A percentile compares a stretch with the other conserved stretches of the same genome.
These are phyloP conservation scores for Gadus chalcogrammus DNA, from an alignment of 2,113 vertebrate species.

Conservation along the genomic window DNA sequence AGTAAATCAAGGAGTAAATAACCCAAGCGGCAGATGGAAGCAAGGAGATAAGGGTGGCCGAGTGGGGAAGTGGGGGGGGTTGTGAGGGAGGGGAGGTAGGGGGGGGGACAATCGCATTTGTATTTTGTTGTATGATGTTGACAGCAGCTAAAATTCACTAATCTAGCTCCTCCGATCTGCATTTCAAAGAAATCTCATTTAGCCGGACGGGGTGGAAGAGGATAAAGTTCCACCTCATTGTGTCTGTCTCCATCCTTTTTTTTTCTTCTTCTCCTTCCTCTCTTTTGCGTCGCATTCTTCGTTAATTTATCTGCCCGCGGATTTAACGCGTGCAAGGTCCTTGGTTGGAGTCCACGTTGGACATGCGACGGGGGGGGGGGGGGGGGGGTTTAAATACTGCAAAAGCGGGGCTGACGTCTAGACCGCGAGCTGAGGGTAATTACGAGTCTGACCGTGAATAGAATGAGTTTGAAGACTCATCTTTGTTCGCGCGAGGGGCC, in stretches of 20 bases:
- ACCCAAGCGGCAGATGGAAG: conserved; percentile 99
- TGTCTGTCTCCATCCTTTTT: conserved; percentile 65
- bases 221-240: conserved; percentile 99
- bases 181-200: conserved; percentile 99
- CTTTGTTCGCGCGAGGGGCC: conserved; percentile 80
- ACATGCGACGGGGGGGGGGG: too few relatives aligned
- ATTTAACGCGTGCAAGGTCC: conserved; percentile 81
- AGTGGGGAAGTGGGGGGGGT: not conserved
- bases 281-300: conserved; percentile 92
- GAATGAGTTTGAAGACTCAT: conserved; percentile 89
- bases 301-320: conserved; percentile 99
- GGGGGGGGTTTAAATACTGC: conserved; percentile 84
- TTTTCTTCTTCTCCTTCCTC: not conserved
- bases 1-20: conserved; percentile 99
- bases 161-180: conserved; percentile 99
- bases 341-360: too few relatives aligned
- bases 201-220: conserved; percentile 82
- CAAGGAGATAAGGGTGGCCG: conserved; percentile 91
- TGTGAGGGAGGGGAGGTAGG: too few relatives aligned
- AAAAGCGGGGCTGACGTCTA: conserved; percentile 94
- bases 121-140: conserved; percentile 99
- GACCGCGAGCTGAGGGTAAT: conserved; percentile 97
- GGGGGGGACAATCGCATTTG: conserved; percentile 95
- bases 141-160: conserved; percentile 99
- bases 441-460: conserved; percentile 97